phyloP scores from a whole-genome alignment of 1,140 invertebrate genomes.

The Drosophila ogumai region DNA sequence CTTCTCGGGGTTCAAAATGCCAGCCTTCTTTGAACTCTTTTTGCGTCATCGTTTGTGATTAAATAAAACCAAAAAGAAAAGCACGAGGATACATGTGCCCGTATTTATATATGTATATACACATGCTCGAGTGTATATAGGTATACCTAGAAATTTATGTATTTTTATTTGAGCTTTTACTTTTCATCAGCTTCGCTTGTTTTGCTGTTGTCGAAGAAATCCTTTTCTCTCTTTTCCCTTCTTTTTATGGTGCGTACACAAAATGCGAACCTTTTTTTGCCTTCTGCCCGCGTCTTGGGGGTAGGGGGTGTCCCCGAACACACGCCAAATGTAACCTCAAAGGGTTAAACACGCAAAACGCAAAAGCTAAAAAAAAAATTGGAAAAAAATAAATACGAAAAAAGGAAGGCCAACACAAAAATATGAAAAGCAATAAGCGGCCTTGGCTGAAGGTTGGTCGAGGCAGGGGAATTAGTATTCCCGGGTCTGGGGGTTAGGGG shows the following conservation, averaged over 20 bases:
- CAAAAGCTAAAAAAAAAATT: conserved; percentile 76
- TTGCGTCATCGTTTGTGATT: conserved; percentile 80
- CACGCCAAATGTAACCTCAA: conserved; percentile 83
- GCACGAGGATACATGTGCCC: conserved; percentile 34
- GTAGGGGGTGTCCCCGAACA: conserved; percentile 52
- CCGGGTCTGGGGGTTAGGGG: background rate
- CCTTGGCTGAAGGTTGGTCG: conserved; percentile 1
- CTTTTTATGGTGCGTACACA: conserved; percentile 62
- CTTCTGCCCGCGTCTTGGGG: background rate
- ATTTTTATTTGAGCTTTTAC: conserved; percentile 76
- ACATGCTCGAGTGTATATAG: conserved; percentile 12
- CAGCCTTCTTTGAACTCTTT: conserved; percentile 64
- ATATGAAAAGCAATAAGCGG: conserved; percentile 77
- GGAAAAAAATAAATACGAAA: conserved; percentile 59
- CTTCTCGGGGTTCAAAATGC: conserved; percentile 51
- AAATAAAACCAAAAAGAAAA: conserved; percentile 62
- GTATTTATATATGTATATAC: conserved; percentile 11
- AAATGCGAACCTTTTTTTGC: conserved; percentile 72
- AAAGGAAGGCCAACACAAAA: conserved; percentile 52
- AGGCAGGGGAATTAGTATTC: conserved; percentile 28
- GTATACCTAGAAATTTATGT: conserved; percentile 48
- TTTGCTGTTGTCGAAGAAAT: conserved; percentile 67
- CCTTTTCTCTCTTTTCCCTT: conserved; percentile 70
- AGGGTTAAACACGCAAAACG: conserved; percentile 82
- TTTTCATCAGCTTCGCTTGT: conserved; percentile 71